Base-by-base conservation (phyloP, 1,140 invertebrate genomes). In the Pomacea maculata region DNA sequence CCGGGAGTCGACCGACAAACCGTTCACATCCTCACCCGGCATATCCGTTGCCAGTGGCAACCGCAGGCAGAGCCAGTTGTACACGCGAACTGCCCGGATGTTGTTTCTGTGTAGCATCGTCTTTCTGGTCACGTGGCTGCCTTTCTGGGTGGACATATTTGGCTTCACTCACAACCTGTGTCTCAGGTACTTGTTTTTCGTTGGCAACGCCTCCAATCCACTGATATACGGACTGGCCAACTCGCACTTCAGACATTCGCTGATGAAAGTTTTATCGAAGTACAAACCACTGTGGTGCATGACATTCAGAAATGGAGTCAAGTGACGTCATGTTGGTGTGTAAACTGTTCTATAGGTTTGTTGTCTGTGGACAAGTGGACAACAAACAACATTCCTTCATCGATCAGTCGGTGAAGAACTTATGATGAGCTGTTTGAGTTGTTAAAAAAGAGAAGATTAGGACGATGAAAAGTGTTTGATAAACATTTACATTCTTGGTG, bases 141-240 rank as follows among this genome's bases (percentile, higher is more conserved):
- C 88, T 21, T 89, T 89, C 80, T 89, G 88, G 88, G 72, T 89
- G 52, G 87, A 88, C 75, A 85, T 88, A 45, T 89, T 89, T 80
- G 85, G 83, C 57, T 45, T 82, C 52, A 86, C 85, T 0, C 76
- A 85, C 67, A 85, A 82, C 71, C 73, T 87, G n/a, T 76, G 84
- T 29, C 82, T 88, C 12, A 72, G 87, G 34, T 86, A 88, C 76
- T 25, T 86, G 61, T 87, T 87, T 80, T 87, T 87, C 67, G 71
- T 87, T 25, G 85, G 85, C 25, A 86, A 87, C 80, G 87, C 87
- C 15, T 84, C 86, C 8, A 88, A 88, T 80, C 87, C 87, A 6
- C 81, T 88, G 9, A 83, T 88, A 8, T 87, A 88, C 64, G 87
- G 87, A 17, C 87, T 88, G 55, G 86, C 86, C 17, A 88, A 88